Evolutionary conservation across 2,888 invertebrate genomes (phyloP).

Genomic region (Harpalus rubripes): DNA sequence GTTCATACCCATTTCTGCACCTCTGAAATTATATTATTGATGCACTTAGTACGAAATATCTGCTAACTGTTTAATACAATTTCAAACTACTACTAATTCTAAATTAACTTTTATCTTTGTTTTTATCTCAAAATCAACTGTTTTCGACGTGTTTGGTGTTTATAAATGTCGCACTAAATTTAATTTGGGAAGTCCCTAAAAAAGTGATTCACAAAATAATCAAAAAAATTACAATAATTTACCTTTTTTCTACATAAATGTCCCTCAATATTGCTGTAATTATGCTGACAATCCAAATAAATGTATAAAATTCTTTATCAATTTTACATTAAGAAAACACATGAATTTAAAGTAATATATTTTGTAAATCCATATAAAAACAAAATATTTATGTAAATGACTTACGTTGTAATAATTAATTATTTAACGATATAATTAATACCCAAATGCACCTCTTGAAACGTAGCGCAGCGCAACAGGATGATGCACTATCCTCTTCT

Average conservation of each 20-base stretch:
- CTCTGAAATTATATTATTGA: conserved; percentile 12
- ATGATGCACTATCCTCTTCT: conserved; percentile 17
- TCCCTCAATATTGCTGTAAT: too few relatives aligned
- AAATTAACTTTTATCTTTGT: neutral
- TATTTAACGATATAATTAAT: neutral
- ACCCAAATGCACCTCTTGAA: conserved; percentile 37
- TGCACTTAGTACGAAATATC: neutral
- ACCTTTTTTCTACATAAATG: neutral
- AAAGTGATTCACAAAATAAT: neutral
- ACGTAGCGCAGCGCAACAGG: neutral
- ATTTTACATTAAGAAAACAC: too few relatives aligned
- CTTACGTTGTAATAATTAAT: conserved; percentile 23
- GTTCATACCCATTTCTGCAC: neutral
- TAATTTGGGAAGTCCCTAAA: conserved; percentile 29
- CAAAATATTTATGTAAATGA: neutral
- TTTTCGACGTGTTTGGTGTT: neutral
- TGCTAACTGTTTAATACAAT: neutral
- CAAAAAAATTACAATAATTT: neutral
- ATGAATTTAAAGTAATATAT: too few relatives aligned
- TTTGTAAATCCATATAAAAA: neutral
- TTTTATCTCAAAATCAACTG: neutral
- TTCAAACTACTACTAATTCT: neutral
- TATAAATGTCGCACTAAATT: neutral
- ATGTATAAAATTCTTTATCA: too few relatives aligned
- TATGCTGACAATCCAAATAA: too few relatives aligned